Percentiles rank a stretch among this genome's conserved stretches.
These are phyloP conservation scores for Patella ulyssiponensis DNA, from an alignment of 2,888 invertebrate species.

Conservation along the genomic window DNA sequence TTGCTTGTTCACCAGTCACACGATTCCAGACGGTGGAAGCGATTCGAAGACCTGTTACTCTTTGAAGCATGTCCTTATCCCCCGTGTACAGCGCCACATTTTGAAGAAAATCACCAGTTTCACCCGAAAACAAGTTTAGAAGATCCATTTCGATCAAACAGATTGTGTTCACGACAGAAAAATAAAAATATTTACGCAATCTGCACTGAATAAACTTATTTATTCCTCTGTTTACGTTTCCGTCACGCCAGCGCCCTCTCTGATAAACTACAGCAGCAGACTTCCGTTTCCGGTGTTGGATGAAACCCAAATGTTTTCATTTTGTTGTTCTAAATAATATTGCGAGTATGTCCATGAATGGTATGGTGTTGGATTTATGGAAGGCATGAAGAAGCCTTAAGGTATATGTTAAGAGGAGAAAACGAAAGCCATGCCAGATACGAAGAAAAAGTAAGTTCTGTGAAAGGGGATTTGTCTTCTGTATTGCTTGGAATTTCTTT, in stretches of 20 bases:
- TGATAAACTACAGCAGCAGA: not conserved
- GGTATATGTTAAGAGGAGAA: too few species aligned
- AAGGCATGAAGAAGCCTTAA: too few species aligned
- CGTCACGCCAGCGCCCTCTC: not conserved
- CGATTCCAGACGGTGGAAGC: conserved; percentile 45
- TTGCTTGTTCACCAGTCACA: conserved; percentile 54
- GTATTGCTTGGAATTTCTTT: too few species aligned
- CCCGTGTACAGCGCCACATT: conserved; percentile 48
- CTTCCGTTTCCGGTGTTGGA: conserved; percentile 12
- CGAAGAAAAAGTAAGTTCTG: conserved; percentile 44
- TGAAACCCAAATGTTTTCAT: conserved; percentile 9
- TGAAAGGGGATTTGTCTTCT: not conserved
- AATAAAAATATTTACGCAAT: conserved; percentile 21
- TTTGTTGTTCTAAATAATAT: not conserved
- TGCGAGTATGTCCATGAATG: too few species aligned
- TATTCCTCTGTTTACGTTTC: too few species aligned
- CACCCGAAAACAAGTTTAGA: not conserved
- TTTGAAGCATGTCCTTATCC: conserved; percentile 44
- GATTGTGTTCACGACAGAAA: conserved; percentile 19
- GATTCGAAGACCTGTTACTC: conserved; percentile 47
- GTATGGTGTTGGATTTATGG: too few species aligned
- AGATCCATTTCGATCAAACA: conserved; percentile 14
- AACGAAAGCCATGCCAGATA: conserved; percentile 45
- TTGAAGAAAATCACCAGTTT: conserved; percentile 50
- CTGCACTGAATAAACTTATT: not conserved